Percentiles rank a stretch among this genome's conserved stretches.
Evolutionary conservation across 2,888 invertebrate species (phyloP).

Genomic region (Xanthorhoe designata): DNA sequence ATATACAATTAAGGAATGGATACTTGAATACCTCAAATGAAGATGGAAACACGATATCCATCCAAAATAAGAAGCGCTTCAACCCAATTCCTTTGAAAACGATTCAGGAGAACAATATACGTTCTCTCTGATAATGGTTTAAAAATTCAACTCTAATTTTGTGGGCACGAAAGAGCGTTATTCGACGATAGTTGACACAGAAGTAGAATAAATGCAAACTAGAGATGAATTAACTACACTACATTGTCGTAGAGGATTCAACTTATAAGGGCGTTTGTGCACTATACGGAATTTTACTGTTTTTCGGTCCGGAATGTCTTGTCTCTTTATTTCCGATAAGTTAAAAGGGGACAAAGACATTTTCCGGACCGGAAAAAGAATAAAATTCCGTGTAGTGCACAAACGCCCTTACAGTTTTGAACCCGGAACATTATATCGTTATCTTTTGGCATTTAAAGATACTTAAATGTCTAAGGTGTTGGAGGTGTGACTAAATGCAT

Average conservation of each 20-base stretch:
- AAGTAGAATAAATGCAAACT: constrained; percentile 20
- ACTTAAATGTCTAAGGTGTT: too few relatives aligned
- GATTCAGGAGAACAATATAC: constrained; percentile 32
- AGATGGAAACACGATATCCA: constrained; percentile 12
- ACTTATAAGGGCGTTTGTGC: too few relatives aligned
- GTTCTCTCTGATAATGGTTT: constrained; percentile 41
- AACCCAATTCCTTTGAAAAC: constrained; percentile 28
- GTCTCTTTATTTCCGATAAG: too few relatives aligned
- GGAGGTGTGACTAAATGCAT: too few relatives aligned
- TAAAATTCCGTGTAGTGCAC: too few relatives aligned
- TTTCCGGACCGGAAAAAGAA: too few relatives aligned
- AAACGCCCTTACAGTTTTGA: neutral
- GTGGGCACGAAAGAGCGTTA: constrained; percentile 29
- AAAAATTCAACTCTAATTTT: constrained; percentile 52
- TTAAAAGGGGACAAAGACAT: too few relatives aligned
- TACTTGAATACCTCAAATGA: constrained; percentile 5
- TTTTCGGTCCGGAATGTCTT: too few relatives aligned
- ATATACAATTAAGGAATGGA: neutral
- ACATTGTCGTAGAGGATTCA: neutral
- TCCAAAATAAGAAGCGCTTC: constrained; percentile 29
- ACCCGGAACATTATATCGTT: too few relatives aligned
- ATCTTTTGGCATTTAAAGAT: too few relatives aligned
- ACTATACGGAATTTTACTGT: too few relatives aligned
- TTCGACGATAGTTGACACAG: constrained; percentile 29
- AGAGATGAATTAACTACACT: constrained; percentile 22